Evolutionary conservation across 2,797 vertebrate species (phyloP).

Genomic region (Dendrocincla tyrannina): DNA sequence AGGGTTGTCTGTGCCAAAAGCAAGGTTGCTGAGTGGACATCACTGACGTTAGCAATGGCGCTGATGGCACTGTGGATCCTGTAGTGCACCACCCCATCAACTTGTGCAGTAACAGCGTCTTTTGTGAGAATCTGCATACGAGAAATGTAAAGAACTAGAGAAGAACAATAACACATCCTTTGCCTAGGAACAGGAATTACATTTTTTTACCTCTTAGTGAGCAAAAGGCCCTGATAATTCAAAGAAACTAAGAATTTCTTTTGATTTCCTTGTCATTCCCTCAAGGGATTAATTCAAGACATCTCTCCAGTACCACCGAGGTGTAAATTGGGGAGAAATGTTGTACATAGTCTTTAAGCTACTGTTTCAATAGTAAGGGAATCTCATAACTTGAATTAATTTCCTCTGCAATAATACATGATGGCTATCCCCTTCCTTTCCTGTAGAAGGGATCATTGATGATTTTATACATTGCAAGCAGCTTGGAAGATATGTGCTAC

Average conservation of each 20-base stretch:
- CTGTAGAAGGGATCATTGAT: neutral
- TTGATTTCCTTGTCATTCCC: neutral
- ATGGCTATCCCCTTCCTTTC: neutral
- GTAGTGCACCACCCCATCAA: conserved; percentile 91
- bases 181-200: neutral
- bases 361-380: neutral
- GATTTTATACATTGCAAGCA: neutral
- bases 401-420: neutral
- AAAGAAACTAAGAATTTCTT: neutral
- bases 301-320: neutral
- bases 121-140: conserved; percentile 86
- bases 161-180: neutral
- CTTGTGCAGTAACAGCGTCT: conserved; percentile 88
- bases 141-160: neutral
- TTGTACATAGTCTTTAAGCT: neutral
- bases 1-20: conserved; percentile 91
- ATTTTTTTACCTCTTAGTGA: neutral
- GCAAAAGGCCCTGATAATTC: neutral
- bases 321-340: neutral
- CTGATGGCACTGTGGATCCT: conserved; percentile 88
- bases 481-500: neutral
- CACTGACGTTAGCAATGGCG: conserved; percentile 89
- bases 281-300: neutral
- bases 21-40: conserved; percentile 87
- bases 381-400: neutral